phyloP scores from a whole-genome alignment of 2,113 vertebrate genomes.

The Dolichotis patagonum region DNA sequence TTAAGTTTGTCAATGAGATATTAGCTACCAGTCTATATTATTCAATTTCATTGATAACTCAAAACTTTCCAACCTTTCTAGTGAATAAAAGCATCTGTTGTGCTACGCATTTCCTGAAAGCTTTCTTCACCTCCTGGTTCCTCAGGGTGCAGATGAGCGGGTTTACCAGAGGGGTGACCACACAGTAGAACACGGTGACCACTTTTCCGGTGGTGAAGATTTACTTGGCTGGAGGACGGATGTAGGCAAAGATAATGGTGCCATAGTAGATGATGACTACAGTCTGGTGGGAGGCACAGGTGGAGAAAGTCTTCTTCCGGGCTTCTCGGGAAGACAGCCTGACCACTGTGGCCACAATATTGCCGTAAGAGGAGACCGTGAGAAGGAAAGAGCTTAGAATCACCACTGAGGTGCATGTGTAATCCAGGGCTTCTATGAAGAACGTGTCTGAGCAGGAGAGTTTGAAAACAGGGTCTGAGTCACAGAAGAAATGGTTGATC shows the following conservation, averaged over 20 bases:
- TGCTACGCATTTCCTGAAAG: slow-evolving; percentile 51
- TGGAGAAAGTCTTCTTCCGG: slow-evolving; percentile 66
- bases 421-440: slow-evolving; percentile 36
- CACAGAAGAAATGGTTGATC: slow-evolving; percentile 77
- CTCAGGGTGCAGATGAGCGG: slow-evolving; percentile 72
- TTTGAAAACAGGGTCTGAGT: slow-evolving; percentile 71
- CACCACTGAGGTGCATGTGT: slow-evolving; percentile 66
- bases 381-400: slow-evolving; percentile 69
- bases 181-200: slow-evolving; percentile 65
- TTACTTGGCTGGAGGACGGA: slow-evolving; percentile 58
- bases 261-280: slow-evolving; percentile 72
- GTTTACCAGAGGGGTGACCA: slow-evolving; percentile 65
- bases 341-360: slow-evolving; percentile 56
- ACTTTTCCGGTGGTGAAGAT: slow-evolving; percentile 64
- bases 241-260: slow-evolving; percentile 74
- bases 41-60: too few species aligned
- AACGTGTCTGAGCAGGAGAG: slow-evolving; percentile 73
- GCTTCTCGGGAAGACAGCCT: slow-evolving; percentile 53
- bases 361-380: slow-evolving; percentile 50
- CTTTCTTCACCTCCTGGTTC: slow-evolving; percentile 71
- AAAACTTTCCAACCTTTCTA: background rate
- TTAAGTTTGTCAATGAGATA: too few species aligned
- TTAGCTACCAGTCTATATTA: background rate
- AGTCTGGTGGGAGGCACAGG: slow-evolving; percentile 65
- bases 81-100: background rate